Conservation (phyloP, 92 coral and sea anemone species). For the Zoanthus sociatus region DNA sequence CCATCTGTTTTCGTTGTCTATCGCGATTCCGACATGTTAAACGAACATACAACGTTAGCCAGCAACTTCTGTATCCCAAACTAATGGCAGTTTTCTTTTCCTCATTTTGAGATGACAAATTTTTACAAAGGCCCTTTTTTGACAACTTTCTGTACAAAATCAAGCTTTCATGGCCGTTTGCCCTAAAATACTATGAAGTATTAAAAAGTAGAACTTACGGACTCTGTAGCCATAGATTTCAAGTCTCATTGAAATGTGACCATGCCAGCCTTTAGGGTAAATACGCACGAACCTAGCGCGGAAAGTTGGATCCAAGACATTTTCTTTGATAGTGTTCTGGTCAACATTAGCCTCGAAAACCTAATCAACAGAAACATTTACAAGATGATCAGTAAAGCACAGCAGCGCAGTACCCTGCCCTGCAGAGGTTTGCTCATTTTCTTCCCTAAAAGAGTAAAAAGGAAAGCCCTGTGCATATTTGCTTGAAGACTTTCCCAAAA, state of each 20-base stretch:
- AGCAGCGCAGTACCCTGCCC: too few relatives aligned
- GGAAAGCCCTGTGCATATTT: too few relatives aligned
- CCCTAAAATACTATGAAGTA: neutral
- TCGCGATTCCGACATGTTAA: neutral
- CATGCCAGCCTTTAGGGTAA: constrained; percentile 73
- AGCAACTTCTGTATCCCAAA: neutral
- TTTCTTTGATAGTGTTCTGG: constrained; percentile 61
- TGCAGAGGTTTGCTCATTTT: neutral
- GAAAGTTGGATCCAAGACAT: constrained; percentile 71
- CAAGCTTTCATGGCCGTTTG: neutral
- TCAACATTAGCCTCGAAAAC: constrained; percentile 74
- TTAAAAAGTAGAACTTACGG: constrained; percentile 63
- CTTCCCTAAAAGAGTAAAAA: neutral
- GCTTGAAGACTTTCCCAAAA: too few relatives aligned
- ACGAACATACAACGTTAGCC: neutral
- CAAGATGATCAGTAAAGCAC: neutral
- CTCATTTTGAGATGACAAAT: neutral
- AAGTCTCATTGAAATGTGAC: constrained; percentile 82
- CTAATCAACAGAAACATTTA: neutral
- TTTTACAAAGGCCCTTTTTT: neutral
- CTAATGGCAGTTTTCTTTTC: neutral
- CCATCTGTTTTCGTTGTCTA: neutral
- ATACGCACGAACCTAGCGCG: constrained; percentile 76
- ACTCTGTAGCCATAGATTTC: constrained; percentile 70
- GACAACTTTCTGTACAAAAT: neutral